These are phyloP conservation scores for Stratiomys singularior DNA, from an alignment of 2,888 invertebrate species.

Conservation along the genomic window DNA sequence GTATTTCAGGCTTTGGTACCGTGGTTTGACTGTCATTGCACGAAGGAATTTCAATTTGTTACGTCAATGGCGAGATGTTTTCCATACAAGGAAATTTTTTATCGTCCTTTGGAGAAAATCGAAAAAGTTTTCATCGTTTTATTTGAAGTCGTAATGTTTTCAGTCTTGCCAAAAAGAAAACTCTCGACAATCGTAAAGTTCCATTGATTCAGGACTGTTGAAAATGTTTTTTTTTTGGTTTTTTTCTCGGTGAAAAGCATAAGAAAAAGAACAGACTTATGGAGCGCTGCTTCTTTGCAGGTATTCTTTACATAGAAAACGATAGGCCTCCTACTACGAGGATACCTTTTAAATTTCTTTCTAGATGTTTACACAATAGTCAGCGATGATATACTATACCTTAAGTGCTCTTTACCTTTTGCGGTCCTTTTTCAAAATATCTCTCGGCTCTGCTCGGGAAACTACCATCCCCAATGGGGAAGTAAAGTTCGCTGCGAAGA, in stretches of 20 bases:
- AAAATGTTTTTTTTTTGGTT: neutral
- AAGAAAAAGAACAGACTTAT: neutral
- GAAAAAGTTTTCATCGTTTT: conserved; percentile 34
- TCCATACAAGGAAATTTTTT: conserved; percentile 13
- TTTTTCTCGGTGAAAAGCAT: too few relatives aligned
- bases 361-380: conserved; percentile 1
- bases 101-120: conserved; percentile 9
- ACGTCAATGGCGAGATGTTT: conserved; percentile 17
- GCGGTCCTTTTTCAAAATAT: neutral
- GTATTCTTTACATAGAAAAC: neutral
- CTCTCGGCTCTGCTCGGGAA: neutral
- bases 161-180: neutral
- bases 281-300: neutral
- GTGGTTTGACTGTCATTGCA: conserved; percentile 22
- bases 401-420: neutral
- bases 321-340: neutral
- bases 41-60: conserved; percentile 30
- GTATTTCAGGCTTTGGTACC: neutral
- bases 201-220: neutral
- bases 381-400: neutral
- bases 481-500: neutral
- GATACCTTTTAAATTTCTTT: conserved; percentile 10
- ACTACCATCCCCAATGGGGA: neutral
- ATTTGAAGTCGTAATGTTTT: conserved; percentile 24
- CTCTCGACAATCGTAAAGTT: conserved; percentile 1